Evolutionary conservation across 1,140 invertebrate species (phyloP).

Genomic region (Diabrotica undecimpunctata): DNA sequence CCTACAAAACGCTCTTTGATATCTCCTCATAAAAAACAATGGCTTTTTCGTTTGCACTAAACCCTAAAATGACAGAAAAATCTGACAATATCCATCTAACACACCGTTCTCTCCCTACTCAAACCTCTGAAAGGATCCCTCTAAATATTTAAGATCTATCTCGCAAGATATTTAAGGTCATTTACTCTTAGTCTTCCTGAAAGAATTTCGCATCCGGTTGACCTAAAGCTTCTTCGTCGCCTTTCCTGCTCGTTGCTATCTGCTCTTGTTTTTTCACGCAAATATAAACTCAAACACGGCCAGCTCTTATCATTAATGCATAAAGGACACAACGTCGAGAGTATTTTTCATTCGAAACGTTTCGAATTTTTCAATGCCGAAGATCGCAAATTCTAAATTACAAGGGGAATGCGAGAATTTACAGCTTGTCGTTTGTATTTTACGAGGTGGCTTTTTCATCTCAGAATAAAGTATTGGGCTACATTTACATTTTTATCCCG

Average conservation of each 20-base stretch:
- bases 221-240: not conserved
- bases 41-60: not conserved
- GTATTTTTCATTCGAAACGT: not conserved
- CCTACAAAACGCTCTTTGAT: too few species aligned
- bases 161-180: not conserved
- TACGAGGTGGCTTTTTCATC: too few species aligned
- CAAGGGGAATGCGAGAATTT: not conserved
- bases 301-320: constrained; percentile 2
- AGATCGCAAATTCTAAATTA: not conserved
- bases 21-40: too few species aligned
- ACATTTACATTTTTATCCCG: too few species aligned
- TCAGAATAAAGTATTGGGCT: too few species aligned
- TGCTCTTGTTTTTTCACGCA: not conserved
- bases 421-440: too few species aligned
- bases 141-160: not conserved
- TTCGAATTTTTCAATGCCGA: not conserved
- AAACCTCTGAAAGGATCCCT: too few species aligned
- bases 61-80: not conserved
- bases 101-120: too few species aligned
- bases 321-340: not conserved
- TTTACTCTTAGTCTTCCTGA: not conserved
- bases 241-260: too few species aligned
- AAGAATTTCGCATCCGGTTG: not conserved
- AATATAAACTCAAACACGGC: constrained; percentile 2
- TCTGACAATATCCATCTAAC: not conserved